Evolutionary conservation across 2,797 vertebrate species (phyloP).

Genomic region (Meda fulgida): DNA sequence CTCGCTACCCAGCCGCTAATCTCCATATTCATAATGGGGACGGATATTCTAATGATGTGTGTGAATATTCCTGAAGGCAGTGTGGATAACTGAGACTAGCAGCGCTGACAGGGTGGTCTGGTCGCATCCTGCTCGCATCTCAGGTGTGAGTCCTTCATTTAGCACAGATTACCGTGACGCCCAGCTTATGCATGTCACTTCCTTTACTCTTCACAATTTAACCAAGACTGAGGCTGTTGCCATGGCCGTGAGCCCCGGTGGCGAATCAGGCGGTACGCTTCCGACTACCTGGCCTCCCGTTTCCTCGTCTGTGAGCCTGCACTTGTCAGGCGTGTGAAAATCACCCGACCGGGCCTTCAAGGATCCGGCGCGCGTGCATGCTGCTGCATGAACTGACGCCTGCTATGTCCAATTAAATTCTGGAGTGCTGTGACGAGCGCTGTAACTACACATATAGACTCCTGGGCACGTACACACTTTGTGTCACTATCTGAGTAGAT

Average conservation of each 20-base stretch:
- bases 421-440: constrained; percentile 70
- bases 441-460: constrained; percentile 63
- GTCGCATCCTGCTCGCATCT: constrained; percentile 77
- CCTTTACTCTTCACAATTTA: constrained; percentile 86
- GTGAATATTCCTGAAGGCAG: constrained; percentile 80
- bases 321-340: constrained; percentile 81
- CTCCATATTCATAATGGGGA: constrained; percentile 75
- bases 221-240: constrained; percentile 61
- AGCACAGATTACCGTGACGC: constrained; percentile 86
- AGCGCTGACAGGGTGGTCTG: constrained; percentile 79
- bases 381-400: constrained; percentile 70
- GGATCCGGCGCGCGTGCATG: constrained; percentile 64
- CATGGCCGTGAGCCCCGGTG: constrained; percentile 67
- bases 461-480: constrained; percentile 41
- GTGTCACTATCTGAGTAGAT: constrained; percentile 46
- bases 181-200: constrained; percentile 85
- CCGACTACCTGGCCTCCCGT: constrained; percentile 68
- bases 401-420: constrained; percentile 81
- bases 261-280: constrained; percentile 74
- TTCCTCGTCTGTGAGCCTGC: constrained; percentile 79
- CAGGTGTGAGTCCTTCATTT: constrained; percentile 85
- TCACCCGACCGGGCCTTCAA: constrained; percentile 73
- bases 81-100: constrained; percentile 70
- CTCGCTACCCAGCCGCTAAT: constrained; percentile 65
- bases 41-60: constrained; percentile 78